phyloP scores from a whole-genome alignment of 2,797 vertebrate genomes.

The Malacoraja senta region DNA sequence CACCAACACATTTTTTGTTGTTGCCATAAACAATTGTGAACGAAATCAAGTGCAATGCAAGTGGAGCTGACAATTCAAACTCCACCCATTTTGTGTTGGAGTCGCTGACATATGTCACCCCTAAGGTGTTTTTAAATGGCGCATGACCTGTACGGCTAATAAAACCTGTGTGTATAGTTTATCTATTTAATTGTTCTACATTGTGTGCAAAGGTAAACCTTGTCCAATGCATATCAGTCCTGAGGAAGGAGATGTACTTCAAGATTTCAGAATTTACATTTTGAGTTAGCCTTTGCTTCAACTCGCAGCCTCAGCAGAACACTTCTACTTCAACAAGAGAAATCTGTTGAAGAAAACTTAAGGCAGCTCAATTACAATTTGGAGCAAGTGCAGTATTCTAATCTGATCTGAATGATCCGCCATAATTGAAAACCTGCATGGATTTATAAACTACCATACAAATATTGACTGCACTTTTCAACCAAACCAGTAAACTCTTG shows the following conservation, averaged over 20 bases:
- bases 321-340: neutral
- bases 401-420: constrained; percentile 10
- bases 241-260: neutral
- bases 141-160: neutral
- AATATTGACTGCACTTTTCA: constrained; percentile 36
- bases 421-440: constrained; percentile 21
- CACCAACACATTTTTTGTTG: neutral
- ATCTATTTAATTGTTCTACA: neutral
- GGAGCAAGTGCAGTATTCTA: neutral
- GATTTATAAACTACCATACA: constrained; percentile 32
- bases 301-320: neutral
- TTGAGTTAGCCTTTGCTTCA: neutral
- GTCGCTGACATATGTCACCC: neutral
- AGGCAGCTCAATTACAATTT: constrained; percentile 7
- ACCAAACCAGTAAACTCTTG: constrained; percentile 23
- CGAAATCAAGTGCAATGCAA: neutral
- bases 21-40: neutral
- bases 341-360: neutral
- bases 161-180: neutral
- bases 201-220: neutral
- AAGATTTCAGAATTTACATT: neutral
- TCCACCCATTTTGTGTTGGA: neutral
- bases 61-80: neutral
- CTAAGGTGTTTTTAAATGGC: neutral
- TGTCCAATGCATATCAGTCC: neutral